Base-by-base conservation (phyloP, 2,888 invertebrate species). In the Caenorhabditis becei region DNA sequence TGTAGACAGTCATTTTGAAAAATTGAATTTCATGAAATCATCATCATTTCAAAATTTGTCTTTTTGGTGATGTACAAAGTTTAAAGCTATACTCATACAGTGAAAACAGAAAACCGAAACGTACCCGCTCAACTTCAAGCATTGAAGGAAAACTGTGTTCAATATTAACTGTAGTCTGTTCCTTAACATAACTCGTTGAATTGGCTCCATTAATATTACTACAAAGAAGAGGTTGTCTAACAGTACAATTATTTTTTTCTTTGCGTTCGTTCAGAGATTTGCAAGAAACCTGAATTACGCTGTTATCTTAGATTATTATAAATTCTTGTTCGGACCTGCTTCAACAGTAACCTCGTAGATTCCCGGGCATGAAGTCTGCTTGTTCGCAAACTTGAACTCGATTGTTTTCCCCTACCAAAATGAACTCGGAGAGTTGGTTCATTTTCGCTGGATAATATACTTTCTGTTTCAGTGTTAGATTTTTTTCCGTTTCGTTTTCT, bases 391-490 rank as follows among this genome's bases (percentile, higher is more conserved):
- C 82, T 74, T 20, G 82, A 75, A 49, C 75, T 75, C 20, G 72
- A 65, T 53, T 70, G 66, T 23, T 77, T 80, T 37, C 83, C 79
- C 58, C 83, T 79, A 8, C 90, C 90, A 66, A 89, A 89, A 72
- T 90, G 90, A 58, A 90, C 86, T 53, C 90, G 80, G 51, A 90
- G 72, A 14, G 88, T 87, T 20, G 90, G 85, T 61, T 84, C 86
- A 56, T 86, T 74, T 32, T 86, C 86, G 47, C 86, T 87, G 0
- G 83, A 84, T 26, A 83, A 41, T 37, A 83, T 79, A 72, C 85
- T 87, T 58, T 88, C 88, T 0, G 84, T 82, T 49, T 88, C 88
- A 5, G 82, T 74, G 37, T 82, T 77, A 24, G 77, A 67, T 62
- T 83, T 84, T 63, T 77, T 78, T 16, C 77, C 71, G 58, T 79